phyloP scores from a whole-genome alignment of 92 coral and sea anemone species.

The Scolanthus callimorphus region DNA sequence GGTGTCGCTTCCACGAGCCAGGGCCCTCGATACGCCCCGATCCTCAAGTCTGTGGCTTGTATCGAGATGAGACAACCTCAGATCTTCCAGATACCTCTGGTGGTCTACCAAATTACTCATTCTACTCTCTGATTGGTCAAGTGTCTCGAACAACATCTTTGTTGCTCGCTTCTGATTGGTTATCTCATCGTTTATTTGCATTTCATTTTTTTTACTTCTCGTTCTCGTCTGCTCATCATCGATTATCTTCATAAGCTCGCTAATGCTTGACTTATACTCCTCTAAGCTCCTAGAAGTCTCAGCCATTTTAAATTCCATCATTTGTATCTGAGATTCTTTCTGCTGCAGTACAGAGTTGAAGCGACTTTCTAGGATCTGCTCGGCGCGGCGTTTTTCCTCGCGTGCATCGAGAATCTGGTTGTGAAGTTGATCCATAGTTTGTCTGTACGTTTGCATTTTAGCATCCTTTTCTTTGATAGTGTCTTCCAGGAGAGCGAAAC shows the following conservation, averaged over 20 bases:
- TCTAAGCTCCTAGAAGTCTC: neutral
- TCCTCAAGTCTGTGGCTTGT: too few species aligned
- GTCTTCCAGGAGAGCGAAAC: neutral
- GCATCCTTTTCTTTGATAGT: neutral
- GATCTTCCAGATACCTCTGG: neutral
- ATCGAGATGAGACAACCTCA: too few species aligned
- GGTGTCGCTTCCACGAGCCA: too few species aligned
- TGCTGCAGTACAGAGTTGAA: neutral
- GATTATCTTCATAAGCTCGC: neutral
- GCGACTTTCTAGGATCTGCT: neutral
- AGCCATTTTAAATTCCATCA: neutral
- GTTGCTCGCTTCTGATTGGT: neutral
- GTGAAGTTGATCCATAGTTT: neutral
- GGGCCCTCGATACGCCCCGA: too few species aligned
- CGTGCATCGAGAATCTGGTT: neutral
- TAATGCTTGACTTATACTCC: neutral
- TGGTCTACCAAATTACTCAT: neutral
- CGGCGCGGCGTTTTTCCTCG: neutral
- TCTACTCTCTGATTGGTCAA: slow-evolving; percentile 1
- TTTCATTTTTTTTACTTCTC: neutral
- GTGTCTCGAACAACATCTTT: neutral
- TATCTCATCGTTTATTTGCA: neutral
- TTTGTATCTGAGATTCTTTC: neutral
- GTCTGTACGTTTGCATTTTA: neutral
- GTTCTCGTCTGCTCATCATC: neutral